phyloP scores from a whole-genome alignment of 1,140 invertebrate genomes.

The Cydia pomonella region DNA sequence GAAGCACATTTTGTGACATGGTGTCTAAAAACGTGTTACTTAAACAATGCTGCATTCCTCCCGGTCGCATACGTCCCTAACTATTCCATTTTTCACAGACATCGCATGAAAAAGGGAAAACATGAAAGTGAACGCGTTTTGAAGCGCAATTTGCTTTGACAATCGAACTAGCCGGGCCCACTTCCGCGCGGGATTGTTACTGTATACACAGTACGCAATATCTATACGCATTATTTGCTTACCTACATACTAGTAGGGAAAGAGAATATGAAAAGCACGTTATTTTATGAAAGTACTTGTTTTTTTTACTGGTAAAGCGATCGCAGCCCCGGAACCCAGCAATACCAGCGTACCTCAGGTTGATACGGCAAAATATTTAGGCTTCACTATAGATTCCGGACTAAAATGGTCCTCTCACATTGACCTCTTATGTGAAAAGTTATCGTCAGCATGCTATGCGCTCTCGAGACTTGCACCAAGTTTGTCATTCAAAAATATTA shows the following conservation, averaged over 20 bases:
- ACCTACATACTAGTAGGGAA: background rate
- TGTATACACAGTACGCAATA: background rate
- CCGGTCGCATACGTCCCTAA: background rate
- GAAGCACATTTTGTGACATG: background rate
- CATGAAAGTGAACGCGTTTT: constrained; percentile 32
- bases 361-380: no score
- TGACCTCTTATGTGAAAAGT: no score
- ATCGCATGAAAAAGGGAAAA: constrained; percentile 25
- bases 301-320: no score
- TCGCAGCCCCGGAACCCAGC: no score
- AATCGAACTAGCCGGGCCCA: constrained; percentile 15
- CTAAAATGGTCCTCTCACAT: no score
- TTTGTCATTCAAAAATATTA: no score
- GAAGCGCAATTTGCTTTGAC: constrained; percentile 32
- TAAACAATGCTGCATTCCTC: background rate
- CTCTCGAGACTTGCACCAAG: no score
- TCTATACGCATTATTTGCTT: constrained; percentile 21
- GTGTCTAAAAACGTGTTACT: background rate
- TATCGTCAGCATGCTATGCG: no score
- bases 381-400: no score
- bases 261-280: background rate
- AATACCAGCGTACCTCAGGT: no score
- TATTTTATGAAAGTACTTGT: background rate
- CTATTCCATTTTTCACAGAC: constrained; percentile 19
- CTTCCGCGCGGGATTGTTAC: constrained; percentile 12